Base-by-base conservation (phyloP, 2,888 invertebrate genomes). In the Kuschelorhynchus macadamiae region DNA sequence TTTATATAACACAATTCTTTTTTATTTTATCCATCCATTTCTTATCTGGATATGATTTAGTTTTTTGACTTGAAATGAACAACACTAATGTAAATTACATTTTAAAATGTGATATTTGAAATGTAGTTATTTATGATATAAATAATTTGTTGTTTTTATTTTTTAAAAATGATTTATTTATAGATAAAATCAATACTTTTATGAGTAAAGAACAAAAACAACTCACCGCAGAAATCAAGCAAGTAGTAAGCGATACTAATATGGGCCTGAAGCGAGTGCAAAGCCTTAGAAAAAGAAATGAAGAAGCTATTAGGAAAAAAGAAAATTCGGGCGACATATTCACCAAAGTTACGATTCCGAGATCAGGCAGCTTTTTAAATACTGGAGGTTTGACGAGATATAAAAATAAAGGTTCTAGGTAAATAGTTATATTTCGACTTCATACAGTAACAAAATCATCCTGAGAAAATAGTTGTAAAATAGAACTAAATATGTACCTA, bases 281-380 rank as follows among this genome's bases (percentile, higher is more conserved):
- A 67, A 86, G 84, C 71, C 80, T 82, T 11, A 69, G 81, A 44
- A 81, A 79, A 70, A 71, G 76, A 25, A 74, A 76, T 17, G 79
- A 82, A 55, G 82, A 83, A 44, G 41, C 70, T 1, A 70, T 79
- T 21, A 73, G 80, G n/a, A 81, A 85, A 46, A 84, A 85, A 33
- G 86, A 88, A 7, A 89, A 90, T 71, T 87, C 89, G 60, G 94
- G 94, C 5, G 94, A 95, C 81, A 91, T 93, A 75, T 83, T 94
- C 76, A 95, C 95, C 0, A 92, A 93, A 82, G 93, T 95, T 42
- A 94, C 94, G 39, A 91, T 95, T 77, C 95, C 95, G 11, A 87
- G 94, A 75, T 92, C 93, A 53, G 92, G 93, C 47, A 95, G 94
- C 81, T 95, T 95, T 80, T 86, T 95, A 42, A 94, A 93, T 76